A percentile compares a stretch with the other conserved stretches of the same genome.
These are phyloP conservation scores for Lepidothrix coronata DNA, from an alignment of 2,113 vertebrate species.

Conservation along the genomic window DNA sequence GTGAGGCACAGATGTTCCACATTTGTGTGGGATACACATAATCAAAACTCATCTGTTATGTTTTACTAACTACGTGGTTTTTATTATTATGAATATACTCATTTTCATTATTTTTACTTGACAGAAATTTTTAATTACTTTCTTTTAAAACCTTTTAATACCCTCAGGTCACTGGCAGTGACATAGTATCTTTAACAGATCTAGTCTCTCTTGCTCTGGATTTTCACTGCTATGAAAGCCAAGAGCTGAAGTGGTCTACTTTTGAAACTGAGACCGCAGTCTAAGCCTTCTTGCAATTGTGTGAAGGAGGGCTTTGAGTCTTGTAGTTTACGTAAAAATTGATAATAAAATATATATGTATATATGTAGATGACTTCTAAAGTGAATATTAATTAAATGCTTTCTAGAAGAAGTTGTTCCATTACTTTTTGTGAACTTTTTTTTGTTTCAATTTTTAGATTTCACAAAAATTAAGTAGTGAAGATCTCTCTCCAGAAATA, in stretches of 20 bases:
- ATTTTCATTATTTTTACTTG: background rate
- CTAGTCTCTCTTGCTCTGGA: background rate
- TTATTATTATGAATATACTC: background rate
- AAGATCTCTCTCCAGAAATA: conserved; percentile 31
- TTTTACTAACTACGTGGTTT: background rate
- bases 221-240: background rate
- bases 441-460: background rate
- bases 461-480: conserved; percentile 11
- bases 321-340: background rate
- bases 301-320: background rate
- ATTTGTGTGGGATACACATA: background rate
- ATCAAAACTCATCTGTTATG: background rate
- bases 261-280: background rate
- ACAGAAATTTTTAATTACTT: background rate
- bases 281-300: background rate
- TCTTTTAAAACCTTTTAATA: background rate
- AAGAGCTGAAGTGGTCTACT: background rate
- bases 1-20: background rate
- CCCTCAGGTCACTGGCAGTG: background rate
- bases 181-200: background rate
- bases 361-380: background rate
- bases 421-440: background rate
- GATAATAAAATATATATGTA: background rate
- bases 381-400: background rate
- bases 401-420: background rate